Evolutionary conservation across 2,797 vertebrate genomes (phyloP).

Genomic region (Enteromius radiatus): DNA sequence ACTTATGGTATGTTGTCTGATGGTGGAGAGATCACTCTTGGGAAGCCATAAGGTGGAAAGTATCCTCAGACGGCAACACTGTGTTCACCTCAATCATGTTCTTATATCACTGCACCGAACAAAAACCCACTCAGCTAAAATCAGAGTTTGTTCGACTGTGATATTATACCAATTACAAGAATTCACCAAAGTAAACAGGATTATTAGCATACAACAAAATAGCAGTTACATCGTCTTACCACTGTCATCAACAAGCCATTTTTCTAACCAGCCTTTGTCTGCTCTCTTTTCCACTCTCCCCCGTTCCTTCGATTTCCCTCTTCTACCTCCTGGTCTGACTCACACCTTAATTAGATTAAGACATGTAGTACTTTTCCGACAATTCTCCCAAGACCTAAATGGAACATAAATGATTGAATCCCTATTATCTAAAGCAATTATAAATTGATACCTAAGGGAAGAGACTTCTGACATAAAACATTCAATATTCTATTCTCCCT

Average conservation of each 20-base stretch:
- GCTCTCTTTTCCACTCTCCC: conserved; percentile 13
- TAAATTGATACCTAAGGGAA: conserved; percentile 60
- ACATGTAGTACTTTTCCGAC: conserved; percentile 55
- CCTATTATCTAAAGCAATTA: conserved; percentile 65
- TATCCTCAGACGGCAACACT: background rate
- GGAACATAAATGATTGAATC: conserved; percentile 67
- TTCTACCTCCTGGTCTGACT: conserved; percentile 47
- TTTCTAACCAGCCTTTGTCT: conserved; percentile 8
- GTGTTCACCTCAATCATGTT: background rate
- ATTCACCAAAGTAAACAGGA: background rate
- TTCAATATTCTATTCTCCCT: conserved; percentile 46
- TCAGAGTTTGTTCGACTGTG: background rate
- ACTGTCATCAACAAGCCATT: background rate
- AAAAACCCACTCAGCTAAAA: background rate
- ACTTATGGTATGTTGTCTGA: conserved; percentile 24
- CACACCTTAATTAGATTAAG: conserved; percentile 64
- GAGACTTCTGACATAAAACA: conserved; percentile 48
- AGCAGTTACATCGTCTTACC: background rate
- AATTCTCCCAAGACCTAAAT: conserved; percentile 58
- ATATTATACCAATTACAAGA: background rate
- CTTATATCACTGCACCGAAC: background rate
- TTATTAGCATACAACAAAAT: background rate
- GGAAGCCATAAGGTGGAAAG: background rate
- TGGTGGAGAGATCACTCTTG: background rate
- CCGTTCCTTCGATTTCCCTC: conserved; percentile 4